Conservation (phyloP, 2,797 vertebrate genomes). For the Botia almorhae region DNA sequence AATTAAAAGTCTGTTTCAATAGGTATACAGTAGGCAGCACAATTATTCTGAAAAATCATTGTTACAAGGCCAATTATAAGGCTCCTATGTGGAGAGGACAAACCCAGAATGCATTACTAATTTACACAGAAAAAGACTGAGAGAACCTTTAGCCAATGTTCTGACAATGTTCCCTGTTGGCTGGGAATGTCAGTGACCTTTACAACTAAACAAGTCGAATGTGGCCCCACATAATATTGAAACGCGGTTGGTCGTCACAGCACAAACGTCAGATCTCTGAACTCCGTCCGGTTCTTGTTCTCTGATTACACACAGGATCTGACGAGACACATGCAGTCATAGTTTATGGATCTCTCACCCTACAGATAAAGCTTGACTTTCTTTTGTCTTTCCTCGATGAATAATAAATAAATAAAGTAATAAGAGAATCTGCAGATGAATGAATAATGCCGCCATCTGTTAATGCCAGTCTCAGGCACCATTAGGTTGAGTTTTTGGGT, state of each 20-base stretch:
- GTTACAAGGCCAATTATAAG: too few relatives aligned
- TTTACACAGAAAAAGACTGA: conserved; percentile 39
- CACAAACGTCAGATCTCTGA: background rate
- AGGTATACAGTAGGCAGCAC: too few relatives aligned
- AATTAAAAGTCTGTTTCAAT: too few relatives aligned
- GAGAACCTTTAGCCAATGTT: too few relatives aligned
- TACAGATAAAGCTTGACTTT: conserved; percentile 65
- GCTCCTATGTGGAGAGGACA: too few relatives aligned
- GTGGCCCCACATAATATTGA: conserved; percentile 31
- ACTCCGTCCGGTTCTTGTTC: conserved; percentile 47
- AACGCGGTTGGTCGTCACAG: conserved; percentile 52
- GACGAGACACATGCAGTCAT: conserved; percentile 16
- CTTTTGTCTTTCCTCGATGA: conserved; percentile 65
- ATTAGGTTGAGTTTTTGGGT: conserved; percentile 54
- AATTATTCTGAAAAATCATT: too few relatives aligned
- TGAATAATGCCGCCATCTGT: conserved; percentile 67
- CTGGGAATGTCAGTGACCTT: conserved; percentile 65
- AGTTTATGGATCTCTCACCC: conserved; percentile 49
- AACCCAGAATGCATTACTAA: too few relatives aligned
- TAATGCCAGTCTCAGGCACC: conserved; percentile 57
- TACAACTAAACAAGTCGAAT: conserved; percentile 65
- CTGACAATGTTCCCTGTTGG: too few relatives aligned
- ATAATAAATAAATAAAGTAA: conserved; percentile 61
- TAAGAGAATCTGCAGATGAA: conserved; percentile 54
- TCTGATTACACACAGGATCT: conserved; percentile 7